Evolutionary conservation across 2,888 invertebrate genomes (phyloP), one percentile per base, ranked within the genome.

Genomic region (Schizaphis graminum): DNA sequence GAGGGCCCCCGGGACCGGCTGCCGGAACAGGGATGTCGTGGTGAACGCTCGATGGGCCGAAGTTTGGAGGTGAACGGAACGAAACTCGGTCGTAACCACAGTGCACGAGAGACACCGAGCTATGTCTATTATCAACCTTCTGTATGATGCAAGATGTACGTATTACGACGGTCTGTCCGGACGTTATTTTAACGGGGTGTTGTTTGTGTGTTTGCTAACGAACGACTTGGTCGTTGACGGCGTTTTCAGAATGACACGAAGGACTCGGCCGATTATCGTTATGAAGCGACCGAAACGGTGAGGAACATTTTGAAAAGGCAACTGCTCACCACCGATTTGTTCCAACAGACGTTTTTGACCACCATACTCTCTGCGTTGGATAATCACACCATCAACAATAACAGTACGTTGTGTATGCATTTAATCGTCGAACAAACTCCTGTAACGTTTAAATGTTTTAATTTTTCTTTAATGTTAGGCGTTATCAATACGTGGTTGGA

Each of bases 271-370:
- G 93, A 89, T 35, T 47, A 28, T 61, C 90, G 53, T 28, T 49
- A 61, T 61, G 85, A 90, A 94, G 85, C 93, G 93, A 90, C 93
- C 93, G 86, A 94, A 94, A 90, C 93, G 93, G 90, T 94, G 57
- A 90, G 90, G 13, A 94, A 94, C 61, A 86, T 90, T 28, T 90
- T 94, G 49, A 86, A 86, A 28, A 94, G 90, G 41, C 93, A 90
- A n/a, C 61, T 94, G 90, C 85, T 94, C 21, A 47, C 93, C 1
- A 41, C 93, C 28, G 93, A 94, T 49, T 11, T 94, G 53, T 94
- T 94, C 85, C 93, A 94, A 16, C 90, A 90, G 47, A 94, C 93
- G 13, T 94, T 94, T 85, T n/a, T 94, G 85, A 90, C 93, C 49
- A 94, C 93, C 35, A 90, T 94, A 85, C 85, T 94, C 8, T n/a